Evolutionary conservation across 2,888 invertebrate genomes (phyloP), one percentile per base, ranked within the genome.

Genomic region (Campoletis raptor): DNA sequence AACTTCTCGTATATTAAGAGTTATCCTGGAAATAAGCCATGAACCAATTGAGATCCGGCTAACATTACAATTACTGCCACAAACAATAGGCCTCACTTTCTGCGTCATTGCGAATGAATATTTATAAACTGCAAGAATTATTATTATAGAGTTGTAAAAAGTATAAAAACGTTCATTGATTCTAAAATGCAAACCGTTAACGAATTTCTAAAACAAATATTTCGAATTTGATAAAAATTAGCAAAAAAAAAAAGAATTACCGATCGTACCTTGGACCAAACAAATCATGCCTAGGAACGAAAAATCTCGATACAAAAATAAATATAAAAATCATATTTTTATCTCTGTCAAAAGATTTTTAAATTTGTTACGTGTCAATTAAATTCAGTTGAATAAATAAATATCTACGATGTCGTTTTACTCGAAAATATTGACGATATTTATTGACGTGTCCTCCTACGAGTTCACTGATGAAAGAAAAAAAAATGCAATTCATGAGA

Each of bases 31-130:
- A 80, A 80, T 61, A 92, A 92, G 90, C 90, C 91, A 90, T 40
- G 37, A 54, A 52, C 79, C 90, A 91, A 92, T 91, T 92, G 91
- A 92, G 91, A 92, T 92, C 92, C 91, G 90, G 90, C 90, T 91
- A 91, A 92, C 92, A 90, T 91, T 91, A 92, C 92, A 92, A 92
- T 92, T 92, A 92, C 91, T 89, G 88, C 90, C 69, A 90, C 90
- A 91, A 92, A 92, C 92, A 92, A 92, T 92, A 89, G 7, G 2
- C 54, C 82, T 57, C 66, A 7, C 12, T 61, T 64, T 57, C 83
- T 24, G 54, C 61, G 83, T 61, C 67, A 74, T 48, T 74, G 24
- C 61, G 24, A 73, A 21, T 40, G 24, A 48, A n/a, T 61, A 45
- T 12, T 72, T 66, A 9, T 78, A 24, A 10, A 54, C 15, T 18